phyloP scores from a whole-genome alignment of 2,113 vertebrate genomes.

The Pseudorectes ferrugineus region DNA sequence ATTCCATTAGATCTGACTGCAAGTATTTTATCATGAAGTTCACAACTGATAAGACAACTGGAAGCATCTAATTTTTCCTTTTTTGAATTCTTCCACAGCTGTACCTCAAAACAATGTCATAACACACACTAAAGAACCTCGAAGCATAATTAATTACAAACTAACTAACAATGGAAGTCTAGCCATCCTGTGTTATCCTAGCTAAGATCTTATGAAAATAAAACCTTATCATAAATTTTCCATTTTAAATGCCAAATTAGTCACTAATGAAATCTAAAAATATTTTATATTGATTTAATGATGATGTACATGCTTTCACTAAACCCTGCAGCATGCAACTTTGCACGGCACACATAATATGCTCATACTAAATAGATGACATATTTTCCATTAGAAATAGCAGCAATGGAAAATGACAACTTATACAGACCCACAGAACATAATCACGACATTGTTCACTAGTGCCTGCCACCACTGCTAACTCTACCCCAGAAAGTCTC shows the following conservation, averaged over 20 bases:
- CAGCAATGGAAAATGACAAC: slow-evolving; percentile 37
- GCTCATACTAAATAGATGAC: background rate
- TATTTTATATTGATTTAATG: background rate
- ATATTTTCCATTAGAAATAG: slow-evolving; percentile 27
- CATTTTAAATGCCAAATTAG: background rate
- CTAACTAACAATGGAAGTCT: background rate
- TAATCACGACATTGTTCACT: background rate
- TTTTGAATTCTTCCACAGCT: background rate
- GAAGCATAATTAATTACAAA: background rate
- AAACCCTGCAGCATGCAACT: background rate
- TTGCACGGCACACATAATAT: background rate
- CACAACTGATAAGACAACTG: background rate
- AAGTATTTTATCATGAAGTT: background rate
- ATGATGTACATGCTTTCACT: background rate
- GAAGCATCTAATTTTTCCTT: background rate
- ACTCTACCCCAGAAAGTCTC: background rate
- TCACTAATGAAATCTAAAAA: background rate
- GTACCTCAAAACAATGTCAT: background rate
- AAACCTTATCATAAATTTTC: background rate
- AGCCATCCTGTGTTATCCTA: background rate
- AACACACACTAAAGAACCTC: background rate
- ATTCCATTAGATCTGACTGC: background rate
- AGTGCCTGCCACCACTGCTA: slow-evolving; percentile 4
- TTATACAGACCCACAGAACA: background rate
- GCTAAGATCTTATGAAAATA: background rate